Conservation (phyloP, 1,140 invertebrate genomes). For the Frieseomelitta varia region DNA sequence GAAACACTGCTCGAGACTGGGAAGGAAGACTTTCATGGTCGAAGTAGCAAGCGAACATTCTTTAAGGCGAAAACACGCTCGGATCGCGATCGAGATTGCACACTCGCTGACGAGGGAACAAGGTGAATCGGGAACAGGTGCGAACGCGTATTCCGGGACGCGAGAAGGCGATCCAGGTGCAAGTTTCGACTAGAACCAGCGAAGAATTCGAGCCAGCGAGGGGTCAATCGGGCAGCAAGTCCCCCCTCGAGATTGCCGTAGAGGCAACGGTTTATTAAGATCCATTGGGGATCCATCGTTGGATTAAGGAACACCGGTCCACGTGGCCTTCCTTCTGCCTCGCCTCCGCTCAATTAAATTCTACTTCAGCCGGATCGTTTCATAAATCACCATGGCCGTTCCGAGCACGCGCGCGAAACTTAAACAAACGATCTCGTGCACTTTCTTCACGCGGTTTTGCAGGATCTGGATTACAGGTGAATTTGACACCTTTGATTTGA, state of each 20-base stretch:
- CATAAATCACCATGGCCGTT: slow-evolving; percentile 64
- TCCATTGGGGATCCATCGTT: slow-evolving; percentile 44
- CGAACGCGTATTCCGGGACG: slow-evolving; percentile 6
- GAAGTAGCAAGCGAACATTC: background rate
- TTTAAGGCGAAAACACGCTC: background rate
- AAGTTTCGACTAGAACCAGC: slow-evolving; percentile 39
- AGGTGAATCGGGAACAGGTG: slow-evolving; percentile 10
- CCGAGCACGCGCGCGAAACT: slow-evolving; percentile 33
- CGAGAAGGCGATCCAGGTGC: slow-evolving; percentile 36
- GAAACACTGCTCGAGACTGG: background rate
- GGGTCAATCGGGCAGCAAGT: background rate
- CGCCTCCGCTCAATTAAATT: slow-evolving; percentile 70
- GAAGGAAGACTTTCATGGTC: too few species aligned
- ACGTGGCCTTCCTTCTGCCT: slow-evolving; percentile 45
- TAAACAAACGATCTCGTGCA: background rate
- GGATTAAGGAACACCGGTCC: slow-evolving; percentile 35
- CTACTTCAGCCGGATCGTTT: slow-evolving; percentile 67
- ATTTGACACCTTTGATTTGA: too few species aligned
- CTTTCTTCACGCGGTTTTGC: background rate
- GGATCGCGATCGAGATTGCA: slow-evolving; percentile 9
- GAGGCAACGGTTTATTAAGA: slow-evolving; percentile 62
- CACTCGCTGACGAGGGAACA: background rate
- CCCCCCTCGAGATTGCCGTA: slow-evolving; percentile 46
- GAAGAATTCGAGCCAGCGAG: slow-evolving; percentile 50
- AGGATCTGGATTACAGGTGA: too few species aligned